These are phyloP conservation scores for Drosophila watanabei DNA, from an alignment of 1,140 invertebrate species.

Conservation along the genomic window DNA sequence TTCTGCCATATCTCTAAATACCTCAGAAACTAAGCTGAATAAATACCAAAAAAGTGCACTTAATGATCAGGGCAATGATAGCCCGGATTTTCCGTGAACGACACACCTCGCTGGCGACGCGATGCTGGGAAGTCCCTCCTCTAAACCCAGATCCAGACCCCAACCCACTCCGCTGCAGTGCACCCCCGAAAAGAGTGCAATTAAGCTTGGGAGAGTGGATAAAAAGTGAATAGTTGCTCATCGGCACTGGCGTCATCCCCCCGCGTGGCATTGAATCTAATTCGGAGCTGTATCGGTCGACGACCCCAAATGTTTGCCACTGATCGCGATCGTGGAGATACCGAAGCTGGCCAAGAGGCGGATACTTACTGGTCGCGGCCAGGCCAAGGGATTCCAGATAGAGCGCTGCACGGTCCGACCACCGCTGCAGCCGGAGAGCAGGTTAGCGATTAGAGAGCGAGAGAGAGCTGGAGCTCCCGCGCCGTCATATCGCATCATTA, in stretches of 20 bases:
- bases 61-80: neutral
- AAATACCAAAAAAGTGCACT: neutral
- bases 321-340: slow-evolving; percentile 19
- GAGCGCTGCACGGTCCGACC: slow-evolving; percentile 3
- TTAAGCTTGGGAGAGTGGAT: neutral
- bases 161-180: neutral
- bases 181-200: neutral
- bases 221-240: slow-evolving; percentile 14
- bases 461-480: neutral
- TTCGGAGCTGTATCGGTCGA: slow-evolving; percentile 42
- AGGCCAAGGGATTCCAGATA: slow-evolving; percentile 8
- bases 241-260: slow-evolving; percentile 17
- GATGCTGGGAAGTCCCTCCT: slow-evolving; percentile 11
- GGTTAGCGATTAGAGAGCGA: neutral
- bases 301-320: slow-evolving; percentile 22
- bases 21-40: neutral
- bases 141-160: neutral
- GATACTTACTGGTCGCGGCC: neutral
- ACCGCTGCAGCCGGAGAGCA: slow-evolving; percentile 9
- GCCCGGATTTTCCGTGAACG: neutral
- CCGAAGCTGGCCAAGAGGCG: neutral
- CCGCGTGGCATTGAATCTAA: slow-evolving; percentile 47
- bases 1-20: neutral
- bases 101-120: neutral
- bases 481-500: slow-evolving; percentile 1